These are phyloP conservation scores for Chaetogeoica ovagalla DNA, from an alignment of 2,888 invertebrate genomes.

Conservation along the genomic window DNA sequence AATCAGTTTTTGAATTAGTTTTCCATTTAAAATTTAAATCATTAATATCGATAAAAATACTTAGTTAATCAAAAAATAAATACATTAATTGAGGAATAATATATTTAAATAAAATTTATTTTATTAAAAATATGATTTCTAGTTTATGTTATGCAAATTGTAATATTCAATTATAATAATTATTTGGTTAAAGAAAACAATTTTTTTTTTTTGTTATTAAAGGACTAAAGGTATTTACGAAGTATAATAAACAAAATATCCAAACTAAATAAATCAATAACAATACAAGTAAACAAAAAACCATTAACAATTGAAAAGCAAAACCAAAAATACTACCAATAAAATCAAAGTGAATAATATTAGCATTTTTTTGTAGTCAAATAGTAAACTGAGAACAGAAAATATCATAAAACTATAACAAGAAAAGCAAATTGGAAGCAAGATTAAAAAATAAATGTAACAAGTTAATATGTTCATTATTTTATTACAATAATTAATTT, in stretches of 20 bases:
- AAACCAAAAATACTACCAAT: background rate
- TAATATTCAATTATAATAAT: background rate
- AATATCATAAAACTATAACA: constrained; percentile 1
- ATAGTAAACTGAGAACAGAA: background rate
- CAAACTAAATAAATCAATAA: constrained; percentile 5
- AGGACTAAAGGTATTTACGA: background rate
- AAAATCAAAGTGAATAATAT: background rate
- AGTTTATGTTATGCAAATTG: background rate
- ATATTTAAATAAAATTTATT: background rate
- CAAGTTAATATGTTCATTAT: background rate
- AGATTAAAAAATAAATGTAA: constrained; percentile 6
- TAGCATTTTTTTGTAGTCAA: background rate
- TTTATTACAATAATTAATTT: constrained; percentile 18
- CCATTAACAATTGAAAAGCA: constrained; percentile 7
- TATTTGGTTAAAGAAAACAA: background rate
- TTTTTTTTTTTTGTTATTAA: background rate
- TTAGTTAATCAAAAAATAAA: too few relatives aligned
- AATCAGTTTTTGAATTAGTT: too few relatives aligned
- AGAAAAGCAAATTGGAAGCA: constrained; percentile 12
- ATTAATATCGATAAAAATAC: too few relatives aligned
- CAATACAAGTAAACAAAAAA: constrained; percentile 11
- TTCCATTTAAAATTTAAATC: too few relatives aligned
- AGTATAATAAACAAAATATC: background rate
- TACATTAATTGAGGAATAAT: background rate
- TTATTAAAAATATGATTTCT: background rate